Conservation (phyloP, 2,113 vertebrate species). For the Leuciscus idus region DNA sequence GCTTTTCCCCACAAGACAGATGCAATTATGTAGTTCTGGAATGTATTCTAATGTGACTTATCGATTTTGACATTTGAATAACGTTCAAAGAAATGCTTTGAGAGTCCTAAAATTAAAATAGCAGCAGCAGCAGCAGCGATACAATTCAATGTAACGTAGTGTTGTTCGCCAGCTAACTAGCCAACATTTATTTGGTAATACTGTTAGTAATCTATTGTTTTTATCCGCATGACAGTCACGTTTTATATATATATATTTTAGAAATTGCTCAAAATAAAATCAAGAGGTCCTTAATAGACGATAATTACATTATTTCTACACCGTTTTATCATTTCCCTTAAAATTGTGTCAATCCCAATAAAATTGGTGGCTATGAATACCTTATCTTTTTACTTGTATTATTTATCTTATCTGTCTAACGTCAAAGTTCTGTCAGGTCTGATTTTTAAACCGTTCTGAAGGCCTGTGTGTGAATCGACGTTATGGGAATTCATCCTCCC, state of each 20-base stretch:
- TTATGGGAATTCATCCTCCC: constrained; percentile 24
- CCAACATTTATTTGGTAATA: not conserved
- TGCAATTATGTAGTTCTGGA: not conserved
- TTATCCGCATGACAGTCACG: not conserved
- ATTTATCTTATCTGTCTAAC: not conserved
- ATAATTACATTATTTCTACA: not conserved
- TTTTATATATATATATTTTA: not conserved
- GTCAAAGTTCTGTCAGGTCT: not conserved
- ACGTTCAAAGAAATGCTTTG: not conserved
- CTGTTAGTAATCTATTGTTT: not conserved
- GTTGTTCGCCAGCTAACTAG: constrained; percentile 16
- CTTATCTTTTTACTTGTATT: not conserved
- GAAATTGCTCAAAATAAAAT: not conserved
- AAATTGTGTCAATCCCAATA: not conserved
- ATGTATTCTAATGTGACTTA: not conserved
- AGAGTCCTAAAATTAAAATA: not conserved
- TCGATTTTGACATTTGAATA: not conserved
- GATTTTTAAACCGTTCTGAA: not conserved
- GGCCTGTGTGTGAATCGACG: not conserved
- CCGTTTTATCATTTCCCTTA: not conserved
- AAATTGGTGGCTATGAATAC: not conserved
- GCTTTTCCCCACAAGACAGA: not conserved
- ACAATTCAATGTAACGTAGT: too few relatives aligned
- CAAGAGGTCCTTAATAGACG: not conserved
- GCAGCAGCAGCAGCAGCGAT: not conserved